Conservation (phyloP, 2,797 vertebrate genomes). For the Notamacropus eugenii region DNA sequence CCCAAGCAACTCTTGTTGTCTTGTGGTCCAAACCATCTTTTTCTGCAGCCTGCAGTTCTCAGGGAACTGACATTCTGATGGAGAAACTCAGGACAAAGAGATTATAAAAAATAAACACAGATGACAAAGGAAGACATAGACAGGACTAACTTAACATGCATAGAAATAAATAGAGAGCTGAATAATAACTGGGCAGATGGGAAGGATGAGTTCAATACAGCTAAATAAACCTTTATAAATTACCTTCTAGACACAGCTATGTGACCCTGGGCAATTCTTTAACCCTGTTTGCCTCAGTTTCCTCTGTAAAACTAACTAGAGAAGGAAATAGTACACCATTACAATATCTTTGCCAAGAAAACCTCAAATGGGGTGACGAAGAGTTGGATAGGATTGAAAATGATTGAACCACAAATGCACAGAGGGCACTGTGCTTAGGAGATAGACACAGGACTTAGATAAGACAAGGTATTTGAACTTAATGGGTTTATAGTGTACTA, state of each 20-base stretch:
- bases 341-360: background rate
- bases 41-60: background rate
- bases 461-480: background rate
- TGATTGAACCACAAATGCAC: background rate
- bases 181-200: background rate
- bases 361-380: background rate
- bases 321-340: background rate
- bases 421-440: background rate
- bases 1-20: background rate
- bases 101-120: background rate
- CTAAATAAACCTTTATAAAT: background rate
- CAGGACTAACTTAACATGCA: background rate
- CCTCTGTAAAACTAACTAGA: background rate
- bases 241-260: background rate
- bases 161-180: background rate
- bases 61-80: background rate
- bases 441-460: background rate
- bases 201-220: background rate
- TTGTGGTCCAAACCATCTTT: background rate
- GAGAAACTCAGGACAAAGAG: background rate
- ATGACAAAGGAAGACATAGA: background rate
- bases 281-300: background rate
- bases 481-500: background rate
- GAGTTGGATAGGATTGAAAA: background rate
- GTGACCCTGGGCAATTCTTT: background rate